Base-by-base conservation (phyloP, 2,113 vertebrate genomes). In the Oostethus manadensis region DNA sequence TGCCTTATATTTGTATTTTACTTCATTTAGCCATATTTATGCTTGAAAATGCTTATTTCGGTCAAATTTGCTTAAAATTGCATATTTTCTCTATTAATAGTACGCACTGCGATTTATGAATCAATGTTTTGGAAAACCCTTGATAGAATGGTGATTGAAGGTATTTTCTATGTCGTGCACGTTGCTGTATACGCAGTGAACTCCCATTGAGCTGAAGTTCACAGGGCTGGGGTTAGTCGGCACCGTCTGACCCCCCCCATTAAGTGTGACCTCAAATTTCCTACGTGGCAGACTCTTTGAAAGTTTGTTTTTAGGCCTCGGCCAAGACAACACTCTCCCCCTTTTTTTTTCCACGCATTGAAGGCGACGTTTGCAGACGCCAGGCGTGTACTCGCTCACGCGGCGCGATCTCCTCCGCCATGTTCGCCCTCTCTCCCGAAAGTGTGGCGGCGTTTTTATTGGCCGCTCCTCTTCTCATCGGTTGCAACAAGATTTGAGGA, bases 401-500 rank as follows among this genome's bases (percentile, higher is more conserved):
- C 38, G 81, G 70, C 66, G 57, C 60, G 58, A n/a, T 64, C 71
- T 65, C 69, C 60, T 73, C 29, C 29, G 7, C 29, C 29, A 33
- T 33, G 29, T 33, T 33, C 8, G 29, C 8, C n/a, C 17, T 46
- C 15, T 49, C 26, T 49, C 42, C 16, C 56, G 1, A 55, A 50
- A 64, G 55, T 64, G 78, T 13, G 69, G 68, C 71, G 62, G 64
- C 54, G 50, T 73, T 74, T 55, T 76, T 60, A 76, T 64, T 78
- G 70, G 83, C 69, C 56, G 51, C 40, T 79, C 72, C 70, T 83
- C 83, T 59, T 78, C 77, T 66, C 77, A 76, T 79, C 71, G 69
- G 68, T 61, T 73, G 58, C 81, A 75, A 80, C 80, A 80, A 86
- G 85, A 88, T 89, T 85, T 69, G 2, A 71, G n/a, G 64, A 81